phyloP scores from a whole-genome alignment of 2,888 invertebrate species.

The Iphiclides podalirius region DNA sequence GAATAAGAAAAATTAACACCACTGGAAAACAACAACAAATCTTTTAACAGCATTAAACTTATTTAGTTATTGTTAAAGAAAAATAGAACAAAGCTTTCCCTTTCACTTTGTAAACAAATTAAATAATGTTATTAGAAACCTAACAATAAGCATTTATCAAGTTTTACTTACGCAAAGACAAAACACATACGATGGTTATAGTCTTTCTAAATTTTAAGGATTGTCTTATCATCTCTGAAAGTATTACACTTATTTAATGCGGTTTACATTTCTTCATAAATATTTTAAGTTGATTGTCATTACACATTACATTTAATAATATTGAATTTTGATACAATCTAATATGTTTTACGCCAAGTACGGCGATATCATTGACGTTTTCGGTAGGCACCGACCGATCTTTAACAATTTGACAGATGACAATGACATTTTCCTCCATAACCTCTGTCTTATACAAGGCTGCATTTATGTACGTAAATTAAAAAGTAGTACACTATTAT shows the following conservation, averaged over 20 bases:
- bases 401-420: slow-evolving; percentile 2
- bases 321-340: slow-evolving; percentile 6
- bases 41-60: too few relatives aligned
- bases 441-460: too few relatives aligned
- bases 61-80: too few relatives aligned
- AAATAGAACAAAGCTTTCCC: too few relatives aligned
- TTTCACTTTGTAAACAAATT: too few relatives aligned
- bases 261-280: slow-evolving; percentile 54
- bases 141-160: slow-evolving; percentile 8
- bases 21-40: slow-evolving; percentile 45
- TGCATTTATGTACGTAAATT: too few relatives aligned
- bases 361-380: background rate
- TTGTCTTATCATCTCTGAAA: slow-evolving; percentile 71
- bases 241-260: slow-evolving; percentile 30
- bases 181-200: slow-evolving; percentile 52
- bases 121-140: too few relatives aligned
- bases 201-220: slow-evolving; percentile 67
- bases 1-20: slow-evolving; percentile 54
- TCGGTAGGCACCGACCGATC: background rate
- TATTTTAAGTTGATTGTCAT: slow-evolving; percentile 9
- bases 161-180: slow-evolving; percentile 62
- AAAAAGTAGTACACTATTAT: too few relatives aligned
- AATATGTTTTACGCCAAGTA: background rate
- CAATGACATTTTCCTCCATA: too few relatives aligned
- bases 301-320: slow-evolving; percentile 10